Base-by-base conservation (phyloP, 2,113 vertebrate genomes). In the Odontophorus gujanensis region DNA sequence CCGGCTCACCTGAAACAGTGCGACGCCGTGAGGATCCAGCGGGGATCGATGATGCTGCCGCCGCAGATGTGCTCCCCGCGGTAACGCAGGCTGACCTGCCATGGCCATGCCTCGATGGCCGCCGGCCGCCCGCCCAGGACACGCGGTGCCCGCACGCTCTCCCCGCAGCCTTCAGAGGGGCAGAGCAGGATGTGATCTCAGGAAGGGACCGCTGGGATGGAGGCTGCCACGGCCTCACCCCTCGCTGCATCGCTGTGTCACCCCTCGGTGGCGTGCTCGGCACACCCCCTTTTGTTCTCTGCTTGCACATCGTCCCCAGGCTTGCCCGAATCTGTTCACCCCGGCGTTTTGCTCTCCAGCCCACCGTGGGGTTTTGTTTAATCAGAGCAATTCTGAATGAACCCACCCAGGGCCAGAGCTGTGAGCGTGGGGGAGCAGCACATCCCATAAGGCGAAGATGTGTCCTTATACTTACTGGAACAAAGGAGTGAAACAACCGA, bases 31-130 rank as follows among this genome's bases (percentile, higher is more conserved):
- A 98, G 94, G 5, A 98, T 97, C 98, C 98, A 98, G 17, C 63
- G 47, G 1, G 97, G 95, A 14, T 97, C 97, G 81, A 99, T 95
- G 94, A 99, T 96, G n/a, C 98, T 98, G 11, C 98, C 99, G 6
- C 99, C 99, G 13, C 99, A 99, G 58, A 97, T 82, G 67, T 99
- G 99, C 15, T 98, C 97, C 5, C 91, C 97, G 25, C 94, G 76
- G 84, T 98, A 97, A 96, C 98, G 98, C 94, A 99, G 34, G 87
- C 99, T 99, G 81, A 99, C 98, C 97, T 99, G 99, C 99, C 99
- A 99, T 0, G 99, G 99, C 98, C 98, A 99, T 4, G 97, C 66
- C 43, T 98, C 95, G 74, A 99, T 98, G 16, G 86, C 5, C 1
- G 98, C 97, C 6, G 96, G 86, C 4, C 85, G 74, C 8, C 99